Base-by-base conservation (phyloP, 2,888 invertebrate genomes). In the Drosophila lutescens region DNA sequence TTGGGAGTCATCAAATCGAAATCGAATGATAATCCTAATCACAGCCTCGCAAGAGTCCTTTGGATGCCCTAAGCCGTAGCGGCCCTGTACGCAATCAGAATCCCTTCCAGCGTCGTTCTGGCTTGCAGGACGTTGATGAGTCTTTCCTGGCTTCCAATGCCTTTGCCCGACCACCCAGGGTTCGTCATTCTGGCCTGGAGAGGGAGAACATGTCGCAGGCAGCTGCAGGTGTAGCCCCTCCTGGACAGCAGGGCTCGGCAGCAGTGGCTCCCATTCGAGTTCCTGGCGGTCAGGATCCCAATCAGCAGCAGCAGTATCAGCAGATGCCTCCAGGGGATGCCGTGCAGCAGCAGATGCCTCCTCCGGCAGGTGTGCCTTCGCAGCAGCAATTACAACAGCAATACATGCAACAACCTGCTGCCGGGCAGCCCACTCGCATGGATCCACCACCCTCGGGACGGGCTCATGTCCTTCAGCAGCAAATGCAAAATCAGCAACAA, bases 71-170 rank as follows among this genome's bases (percentile, higher is more conserved):
- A 49, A 91, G 91, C 34, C 90, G 89, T 9, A 71, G 53, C n/a
- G 65, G 57, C 8, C 20, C 17, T 30, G 17, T 68, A 1, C 89
- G 82, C 6, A 60, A 76, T 30, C 85, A 81, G 58, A 79, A 85
- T 57, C 68, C 65, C 5, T 67, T 82, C 36, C 90, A 89, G 54
- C 91, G 89, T 15, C 88, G 91, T 55, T 91, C 90, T 57, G 90
- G 90, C 4, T 57, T 90, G 30, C 90, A 90, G 81, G 90, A 90
- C 70, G 90, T 90, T 7, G 91, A 91, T 61, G 91, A 90, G 3
- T 75, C 81, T 4, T 90, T 88, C 55, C 15, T 90, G 36, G 86
- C 88, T 1, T 56, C 74, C 10, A 91, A 90, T 75, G 54, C 85
- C 4, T 90, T 91, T 74, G 76, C 88, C 0, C 87, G 87, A 20